Evolutionary conservation across 2,888 invertebrate genomes (phyloP).

Genomic region (Leptura quadrifasciata): DNA sequence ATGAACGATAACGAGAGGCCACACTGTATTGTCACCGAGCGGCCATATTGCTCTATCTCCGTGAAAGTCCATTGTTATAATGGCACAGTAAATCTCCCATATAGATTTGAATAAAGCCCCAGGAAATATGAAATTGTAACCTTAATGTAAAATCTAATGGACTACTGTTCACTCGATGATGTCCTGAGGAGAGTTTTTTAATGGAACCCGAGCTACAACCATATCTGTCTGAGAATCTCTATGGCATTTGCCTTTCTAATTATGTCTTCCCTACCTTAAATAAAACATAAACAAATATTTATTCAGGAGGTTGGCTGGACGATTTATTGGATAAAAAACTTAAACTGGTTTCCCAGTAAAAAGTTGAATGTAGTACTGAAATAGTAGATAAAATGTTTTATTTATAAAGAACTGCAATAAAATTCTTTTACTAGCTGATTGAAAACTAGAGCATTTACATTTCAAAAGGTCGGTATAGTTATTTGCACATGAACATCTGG

Average conservation of each 20-base stretch:
- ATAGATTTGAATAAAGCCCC: conserved; percentile 68
- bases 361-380: conserved; percentile 52
- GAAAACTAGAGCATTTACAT: conserved; percentile 44
- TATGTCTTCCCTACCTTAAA: conserved; percentile 64
- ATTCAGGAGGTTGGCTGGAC: conserved; percentile 60
- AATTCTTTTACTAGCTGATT: conserved; percentile 45
- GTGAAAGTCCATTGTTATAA: conserved; percentile 68
- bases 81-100: conserved; percentile 65
- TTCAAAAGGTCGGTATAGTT: conserved; percentile 34
- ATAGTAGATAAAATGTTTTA: conserved; percentile 58
- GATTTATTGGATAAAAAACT: conserved; percentile 50
- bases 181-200: conserved; percentile 45
- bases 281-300: conserved; percentile 70
- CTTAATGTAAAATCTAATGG: conserved; percentile 64
- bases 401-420: conserved; percentile 53
- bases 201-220: conserved; percentile 40
- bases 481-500: conserved; percentile 10
- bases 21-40: conserved; percentile 68
- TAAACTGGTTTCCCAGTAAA: conserved; percentile 54
- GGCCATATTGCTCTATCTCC: conserved; percentile 67
- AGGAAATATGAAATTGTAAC: conserved; percentile 67
- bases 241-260: conserved; percentile 64
- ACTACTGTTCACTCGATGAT: conserved; percentile 52
- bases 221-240: conserved; percentile 63
- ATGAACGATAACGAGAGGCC: conserved; percentile 70